Evolutionary conservation across 2,797 vertebrate species (phyloP).

Genomic region (Naso thynnoides): DNA sequence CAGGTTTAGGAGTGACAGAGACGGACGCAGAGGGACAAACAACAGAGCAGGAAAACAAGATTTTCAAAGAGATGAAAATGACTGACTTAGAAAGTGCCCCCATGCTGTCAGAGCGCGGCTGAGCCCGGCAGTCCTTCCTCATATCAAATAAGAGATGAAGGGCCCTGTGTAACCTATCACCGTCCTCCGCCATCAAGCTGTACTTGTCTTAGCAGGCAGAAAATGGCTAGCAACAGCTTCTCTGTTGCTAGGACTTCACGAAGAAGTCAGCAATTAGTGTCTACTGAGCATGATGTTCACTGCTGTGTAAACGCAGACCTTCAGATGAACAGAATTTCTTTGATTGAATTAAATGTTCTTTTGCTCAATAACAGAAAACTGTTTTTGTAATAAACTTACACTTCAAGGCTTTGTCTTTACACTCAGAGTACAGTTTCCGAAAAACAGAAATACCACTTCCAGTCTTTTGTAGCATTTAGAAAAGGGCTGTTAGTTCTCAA

Average conservation of each 20-base stretch:
- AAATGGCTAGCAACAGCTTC: slow-evolving; percentile 31
- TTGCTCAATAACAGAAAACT: not conserved
- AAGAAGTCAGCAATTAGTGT: slow-evolving; percentile 37
- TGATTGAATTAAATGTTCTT: not conserved
- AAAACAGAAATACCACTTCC: not conserved
- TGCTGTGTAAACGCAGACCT: slow-evolving; percentile 7
- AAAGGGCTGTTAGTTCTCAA: slow-evolving; percentile 19
- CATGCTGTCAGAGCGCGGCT: slow-evolving; percentile 52
- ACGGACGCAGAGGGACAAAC: slow-evolving; percentile 45
- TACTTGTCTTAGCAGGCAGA: slow-evolving; percentile 39
- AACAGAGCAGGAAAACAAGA: slow-evolving; percentile 48
- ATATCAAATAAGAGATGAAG: slow-evolving; percentile 48
- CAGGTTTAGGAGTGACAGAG: slow-evolving; percentile 28
- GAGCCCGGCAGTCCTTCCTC: slow-evolving; percentile 25
- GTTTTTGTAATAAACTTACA: not conserved
- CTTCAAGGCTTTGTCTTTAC: too few species aligned
- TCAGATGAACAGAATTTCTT: not conserved
- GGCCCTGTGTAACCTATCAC: slow-evolving; percentile 23
- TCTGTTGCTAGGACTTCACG: slow-evolving; percentile 21
- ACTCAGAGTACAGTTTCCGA: not conserved
- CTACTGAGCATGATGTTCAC: not conserved
- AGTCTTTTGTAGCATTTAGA: too few species aligned
- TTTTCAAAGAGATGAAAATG: slow-evolving; percentile 48
- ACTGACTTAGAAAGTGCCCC: slow-evolving; percentile 35
- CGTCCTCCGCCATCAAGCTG: slow-evolving; percentile 34